Evolutionary conservation across 2,113 vertebrate genomes (phyloP), one percentile per base, ranked within the genome.

Genomic region (Mormoops blainvillei): DNA sequence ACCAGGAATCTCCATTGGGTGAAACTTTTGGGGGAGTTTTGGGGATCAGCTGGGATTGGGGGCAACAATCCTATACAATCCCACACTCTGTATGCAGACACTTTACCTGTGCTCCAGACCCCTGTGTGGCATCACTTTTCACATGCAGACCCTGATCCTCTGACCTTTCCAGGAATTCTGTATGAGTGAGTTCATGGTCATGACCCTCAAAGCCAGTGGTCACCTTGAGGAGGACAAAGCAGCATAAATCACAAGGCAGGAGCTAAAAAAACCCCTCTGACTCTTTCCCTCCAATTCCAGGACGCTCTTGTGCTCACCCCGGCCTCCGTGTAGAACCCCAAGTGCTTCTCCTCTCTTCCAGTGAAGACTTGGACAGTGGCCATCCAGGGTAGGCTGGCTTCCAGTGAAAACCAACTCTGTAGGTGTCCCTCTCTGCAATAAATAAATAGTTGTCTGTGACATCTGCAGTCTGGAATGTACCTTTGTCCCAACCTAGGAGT

Each of bases 381-480:
- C 76, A 10, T 5, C 65, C 52, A 20, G 6, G 8, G 4, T 70
- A 41, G 26, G n/a, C 68, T 19, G 52, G 41, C 48, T 63, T 65
- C 65, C 68, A 50, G 31, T 73, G 19, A 36, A 41, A 65, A 8
- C 41, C 28, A 84, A 71, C 41, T 8, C 38, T 56, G n/a, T 8
- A 54, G 14, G 50, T 13, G 7, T 67, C 43, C 43, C 56, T 87
- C 70, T 56, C 82, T 83, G 33, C 74, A 89, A 45, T 68, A 83
- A 98, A 97, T 96, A 95, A 97, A 97, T 7, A 45, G 31, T 82
- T 83, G 20, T 33, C 78, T 65, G 7, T 70, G 67, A 58, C n/a
- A 52, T 24, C 86, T 84, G 73, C 33, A 2, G 20, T 80, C 68
- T 58, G 15, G 56, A 67, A 28, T 95, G 10, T 85, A 14, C 81